A percentile compares a stretch with the other conserved stretches of the same genome.
phyloP scores from a whole-genome alignment of 2,888 invertebrate species.

The Ferrisia virgata region DNA sequence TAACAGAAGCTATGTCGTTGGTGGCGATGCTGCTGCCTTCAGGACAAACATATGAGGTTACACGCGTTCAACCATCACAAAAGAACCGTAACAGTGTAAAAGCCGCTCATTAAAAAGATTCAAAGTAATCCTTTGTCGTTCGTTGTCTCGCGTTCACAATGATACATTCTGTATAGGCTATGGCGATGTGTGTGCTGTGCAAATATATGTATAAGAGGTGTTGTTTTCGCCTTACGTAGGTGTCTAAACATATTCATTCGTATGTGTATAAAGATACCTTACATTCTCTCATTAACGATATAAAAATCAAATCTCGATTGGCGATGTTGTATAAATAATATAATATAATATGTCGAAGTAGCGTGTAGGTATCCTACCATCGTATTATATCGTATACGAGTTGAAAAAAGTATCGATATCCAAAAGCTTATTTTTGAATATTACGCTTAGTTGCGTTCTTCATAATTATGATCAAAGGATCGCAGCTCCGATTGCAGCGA shows the following conservation, averaged over 20 bases:
- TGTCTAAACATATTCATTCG: too few relatives aligned
- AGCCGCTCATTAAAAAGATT: constrained; percentile 17
- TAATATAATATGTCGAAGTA: not conserved
- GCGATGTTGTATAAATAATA: not conserved
- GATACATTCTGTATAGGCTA: too few relatives aligned
- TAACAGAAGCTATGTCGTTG: not conserved
- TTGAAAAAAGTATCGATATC: not conserved
- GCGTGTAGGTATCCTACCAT: too few relatives aligned
- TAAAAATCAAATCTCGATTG: not conserved
- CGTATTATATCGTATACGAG: too few relatives aligned
- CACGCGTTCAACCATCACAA: constrained; percentile 14
- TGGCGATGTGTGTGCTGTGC: too few relatives aligned
- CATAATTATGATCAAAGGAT: too few relatives aligned
- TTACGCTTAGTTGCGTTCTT: too few relatives aligned
- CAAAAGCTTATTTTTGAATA: not conserved
- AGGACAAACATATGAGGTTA: constrained; percentile 1
- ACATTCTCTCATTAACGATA: not conserved
- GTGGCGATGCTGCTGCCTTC: not conserved
- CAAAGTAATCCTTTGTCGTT: not conserved
- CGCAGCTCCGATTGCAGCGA: too few relatives aligned
- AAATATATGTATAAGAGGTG: too few relatives aligned
- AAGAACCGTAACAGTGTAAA: not conserved
- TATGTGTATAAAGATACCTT: not conserved
- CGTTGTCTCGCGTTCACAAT: not conserved
- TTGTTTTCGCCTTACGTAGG: not conserved